Conservation (phyloP, 2,113 vertebrate species). For the Notechis scutatus region DNA sequence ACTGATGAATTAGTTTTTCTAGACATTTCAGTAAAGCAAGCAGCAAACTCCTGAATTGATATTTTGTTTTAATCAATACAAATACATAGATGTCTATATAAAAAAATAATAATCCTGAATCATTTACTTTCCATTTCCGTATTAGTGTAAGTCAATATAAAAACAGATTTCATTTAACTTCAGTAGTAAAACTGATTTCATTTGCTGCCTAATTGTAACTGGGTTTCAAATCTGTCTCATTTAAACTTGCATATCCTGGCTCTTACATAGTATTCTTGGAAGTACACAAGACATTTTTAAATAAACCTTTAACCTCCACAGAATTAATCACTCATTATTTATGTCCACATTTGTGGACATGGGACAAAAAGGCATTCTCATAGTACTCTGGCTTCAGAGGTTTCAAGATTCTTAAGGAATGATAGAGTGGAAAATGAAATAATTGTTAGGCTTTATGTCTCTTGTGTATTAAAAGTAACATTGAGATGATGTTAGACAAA, state of each 20-base stretch:
- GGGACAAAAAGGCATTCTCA: slow-evolving; percentile 36
- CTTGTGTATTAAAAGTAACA: slow-evolving; percentile 58
- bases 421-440: slow-evolving; percentile 57
- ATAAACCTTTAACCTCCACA: slow-evolving; percentile 31
- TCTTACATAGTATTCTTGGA: slow-evolving; percentile 19
- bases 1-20: not conserved
- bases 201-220: not conserved
- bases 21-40: not conserved
- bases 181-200: not conserved
- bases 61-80: not conserved
- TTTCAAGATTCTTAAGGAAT: slow-evolving; percentile 58
- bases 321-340: slow-evolving; percentile 35
- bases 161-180: not conserved
- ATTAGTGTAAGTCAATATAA: not conserved
- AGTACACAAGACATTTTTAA: slow-evolving; percentile 35
- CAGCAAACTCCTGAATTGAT: not conserved
- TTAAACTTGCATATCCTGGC: slow-evolving; percentile 33
- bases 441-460: slow-evolving; percentile 61
- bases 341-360: slow-evolving; percentile 48
- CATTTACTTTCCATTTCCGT: not conserved
- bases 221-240: slow-evolving; percentile 29
- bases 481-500: slow-evolving; percentile 67
- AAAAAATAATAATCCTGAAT: not conserved
- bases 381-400: slow-evolving; percentile 29
- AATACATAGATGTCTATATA: not conserved